A percentile compares a stretch with the other conserved stretches of the same genome.
These are phyloP conservation scores for Neopelma chrysocephalum DNA, from an alignment of 2,797 vertebrate species.

Conservation along the genomic window DNA sequence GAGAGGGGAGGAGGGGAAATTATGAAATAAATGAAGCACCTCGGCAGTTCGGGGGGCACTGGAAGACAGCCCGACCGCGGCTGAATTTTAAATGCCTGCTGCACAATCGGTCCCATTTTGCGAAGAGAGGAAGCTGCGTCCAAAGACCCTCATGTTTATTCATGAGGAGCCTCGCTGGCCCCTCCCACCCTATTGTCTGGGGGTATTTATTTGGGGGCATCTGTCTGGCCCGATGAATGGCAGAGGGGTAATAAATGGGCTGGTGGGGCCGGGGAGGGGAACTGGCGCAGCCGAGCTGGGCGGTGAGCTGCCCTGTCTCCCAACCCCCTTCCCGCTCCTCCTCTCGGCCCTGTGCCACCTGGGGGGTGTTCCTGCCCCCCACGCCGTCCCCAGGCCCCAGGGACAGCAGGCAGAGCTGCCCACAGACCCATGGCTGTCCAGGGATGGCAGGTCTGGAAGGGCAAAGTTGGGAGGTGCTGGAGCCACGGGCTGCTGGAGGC, in stretches of 20 bases:
- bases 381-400: fast-evolving
- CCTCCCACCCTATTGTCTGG: constrained; percentile 64
- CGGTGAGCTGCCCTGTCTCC: neutral
- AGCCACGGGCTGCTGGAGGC: neutral
- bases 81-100: constrained; percentile 67
- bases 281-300: neutral
- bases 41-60: constrained; percentile 25
- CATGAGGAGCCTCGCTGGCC: constrained; percentile 11
- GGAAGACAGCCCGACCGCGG: constrained; percentile 47
- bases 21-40: constrained; percentile 69
- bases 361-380: neutral
- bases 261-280: constrained; percentile 31
- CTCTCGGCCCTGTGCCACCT: neutral
- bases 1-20: constrained; percentile 32
- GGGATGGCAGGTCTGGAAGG: neutral
- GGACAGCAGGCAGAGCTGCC: neutral
- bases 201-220: constrained; percentile 69
- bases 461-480: neutral
- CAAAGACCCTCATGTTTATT: constrained; percentile 67
- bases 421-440: fast-evolving
- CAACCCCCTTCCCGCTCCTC: neutral
- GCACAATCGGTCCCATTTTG: constrained; percentile 66
- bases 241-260: constrained; percentile 55
- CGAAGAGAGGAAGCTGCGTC: constrained; percentile 66
- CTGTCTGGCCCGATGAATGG: constrained; percentile 63